Percentiles rank a stretch among this genome's conserved stretches.
Conservation (phyloP, 1,140 invertebrate species). For the Brachionus manjavacas region DNA sequence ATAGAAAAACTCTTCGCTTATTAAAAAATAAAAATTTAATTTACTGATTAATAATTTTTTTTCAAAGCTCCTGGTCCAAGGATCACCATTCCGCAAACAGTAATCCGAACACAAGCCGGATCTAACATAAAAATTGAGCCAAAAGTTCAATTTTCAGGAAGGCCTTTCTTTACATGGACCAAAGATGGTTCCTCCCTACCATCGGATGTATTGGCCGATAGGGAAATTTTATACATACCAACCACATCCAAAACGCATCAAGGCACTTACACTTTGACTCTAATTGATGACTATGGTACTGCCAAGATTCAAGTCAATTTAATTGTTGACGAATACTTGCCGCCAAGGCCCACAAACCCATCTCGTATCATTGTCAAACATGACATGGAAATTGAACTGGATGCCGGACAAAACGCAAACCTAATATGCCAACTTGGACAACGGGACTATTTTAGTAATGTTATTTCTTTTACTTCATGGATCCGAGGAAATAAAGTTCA, state of each 20-base stretch:
- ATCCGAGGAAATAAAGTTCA: slow-evolving; percentile 19
- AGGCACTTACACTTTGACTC: slow-evolving; percentile 9
- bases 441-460: neutral
- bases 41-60: neutral
- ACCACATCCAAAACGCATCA: neutral
- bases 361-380: neutral
- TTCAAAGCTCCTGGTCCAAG: slow-evolving; percentile 10
- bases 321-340: neutral
- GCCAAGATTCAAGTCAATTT: slow-evolving; percentile 1
- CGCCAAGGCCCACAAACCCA: neutral
- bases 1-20: neutral
- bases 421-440: slow-evolving; percentile 3
- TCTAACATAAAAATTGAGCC: slow-evolving; percentile 7
- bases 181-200: slow-evolving; percentile 8
- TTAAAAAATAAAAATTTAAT: neutral
- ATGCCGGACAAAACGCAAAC: slow-evolving; percentile 15
- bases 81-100: neutral
- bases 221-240: slow-evolving; percentile 25
- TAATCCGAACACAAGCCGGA: neutral
- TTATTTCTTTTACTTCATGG: slow-evolving; percentile 31
- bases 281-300: neutral
- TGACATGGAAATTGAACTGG: slow-evolving; percentile 24
- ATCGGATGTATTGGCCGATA: neutral
- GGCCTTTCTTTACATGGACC: neutral
- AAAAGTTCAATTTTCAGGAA: slow-evolving; percentile 14